Base-by-base conservation (phyloP, 2,888 invertebrate species). In the Drosophila incognita region DNA sequence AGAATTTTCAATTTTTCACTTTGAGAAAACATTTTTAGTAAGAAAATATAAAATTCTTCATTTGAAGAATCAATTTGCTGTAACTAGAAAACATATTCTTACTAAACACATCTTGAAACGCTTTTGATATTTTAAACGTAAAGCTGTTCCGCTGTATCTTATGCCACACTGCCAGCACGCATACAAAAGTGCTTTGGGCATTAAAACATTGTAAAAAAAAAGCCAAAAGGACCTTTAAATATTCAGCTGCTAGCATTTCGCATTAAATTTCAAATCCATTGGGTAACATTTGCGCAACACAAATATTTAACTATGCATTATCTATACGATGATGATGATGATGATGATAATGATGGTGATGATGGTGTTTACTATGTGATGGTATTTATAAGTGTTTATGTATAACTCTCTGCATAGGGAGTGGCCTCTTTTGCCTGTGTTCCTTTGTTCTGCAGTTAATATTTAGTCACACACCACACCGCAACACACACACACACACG, bases 351-450 rank as follows among this genome's bases (percentile, higher is more conserved):
- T 18, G 36, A 3, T 36, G 36, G 0, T 38, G 8, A 38, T 38
- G 18, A 18, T 46, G 21, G 4, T n/a, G n/a, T 40, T 36, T 36
- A n/a, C 40, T 40, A 40, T 40, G 40, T 40, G n/a, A n/a, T n/a
- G 40, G 18, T 40, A 38, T 33, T 18, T 29, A 42, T 46, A 29
- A 35, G 4, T 24, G n/a, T 21, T 6, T 59, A 15, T 36, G 15
- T 40, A 49, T n/a, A 35, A 21, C 40, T 51, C 10, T 67, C 24
- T 21, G 36, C 68, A 57, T 33, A 69, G 78, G 78, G 80, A 79
- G 78, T 76, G 68, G 53, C 79, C 70, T 53, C 38, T 74, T 42
- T 57, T 36, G 52, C 13, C 33, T 21, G 13, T 31, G 36, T 56
- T 24, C 35, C 27, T 49, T 62, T 54, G 31, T 54, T 21, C 36